phyloP scores from a whole-genome alignment of 2,797 vertebrate species.

The Smutsia gigantea region DNA sequence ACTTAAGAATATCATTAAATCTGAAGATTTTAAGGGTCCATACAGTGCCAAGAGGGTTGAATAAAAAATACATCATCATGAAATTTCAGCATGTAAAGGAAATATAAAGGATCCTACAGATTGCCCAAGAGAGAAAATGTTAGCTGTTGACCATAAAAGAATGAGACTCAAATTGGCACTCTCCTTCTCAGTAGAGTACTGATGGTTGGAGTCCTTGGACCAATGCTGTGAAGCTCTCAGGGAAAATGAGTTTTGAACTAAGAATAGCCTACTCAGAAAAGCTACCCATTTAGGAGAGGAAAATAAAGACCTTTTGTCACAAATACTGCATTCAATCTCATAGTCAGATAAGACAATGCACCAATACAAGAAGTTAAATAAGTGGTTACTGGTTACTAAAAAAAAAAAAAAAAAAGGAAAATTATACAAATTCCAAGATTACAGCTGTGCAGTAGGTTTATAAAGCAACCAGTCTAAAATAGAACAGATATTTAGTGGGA shows the following conservation, averaged over 20 bases:
- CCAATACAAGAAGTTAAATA: not conserved
- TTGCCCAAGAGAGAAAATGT: not conserved
- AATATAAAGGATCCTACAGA: not conserved
- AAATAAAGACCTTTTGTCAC: not conserved
- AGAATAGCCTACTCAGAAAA: not conserved
- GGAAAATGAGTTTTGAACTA: not conserved
- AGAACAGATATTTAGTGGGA: not conserved
- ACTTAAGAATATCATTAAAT: not conserved
- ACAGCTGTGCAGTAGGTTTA: not conserved
- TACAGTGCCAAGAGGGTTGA: not conserved
- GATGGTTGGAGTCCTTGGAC: not conserved
- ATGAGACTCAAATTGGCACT: not conserved
- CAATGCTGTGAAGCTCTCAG: not conserved
- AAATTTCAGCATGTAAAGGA: not conserved
- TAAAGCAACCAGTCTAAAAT: not conserved
- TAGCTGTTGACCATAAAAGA: not conserved
- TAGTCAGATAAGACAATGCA: not conserved
- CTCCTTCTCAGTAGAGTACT: not conserved
- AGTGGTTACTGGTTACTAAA: not conserved
- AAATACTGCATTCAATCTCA: not conserved
- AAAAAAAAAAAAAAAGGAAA: not conserved
- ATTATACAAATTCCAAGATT: not conserved
- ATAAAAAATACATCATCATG: not conserved
- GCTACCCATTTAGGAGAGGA: not conserved
- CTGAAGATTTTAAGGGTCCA: not conserved